A percentile compares a stretch with the other conserved stretches of the same genome.
These are phyloP conservation scores for Dipus sagitta DNA, from an alignment of 2,797 vertebrate genomes.

Conservation along the genomic window DNA sequence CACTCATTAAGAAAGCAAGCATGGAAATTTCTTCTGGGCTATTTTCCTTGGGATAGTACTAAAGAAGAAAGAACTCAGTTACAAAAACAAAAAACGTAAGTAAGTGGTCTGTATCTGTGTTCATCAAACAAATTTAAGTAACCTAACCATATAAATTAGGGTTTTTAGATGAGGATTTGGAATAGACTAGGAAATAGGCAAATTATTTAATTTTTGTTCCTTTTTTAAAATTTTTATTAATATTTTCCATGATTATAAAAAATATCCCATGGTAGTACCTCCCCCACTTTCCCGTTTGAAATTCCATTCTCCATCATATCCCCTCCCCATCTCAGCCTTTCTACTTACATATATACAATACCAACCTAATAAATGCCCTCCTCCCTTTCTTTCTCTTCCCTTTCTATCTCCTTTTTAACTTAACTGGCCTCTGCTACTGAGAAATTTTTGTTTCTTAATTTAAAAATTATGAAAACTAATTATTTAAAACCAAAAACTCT, in stretches of 20 bases:
- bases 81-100: constrained; percentile 94
- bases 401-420: no score
- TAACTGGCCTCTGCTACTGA: no score
- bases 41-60: constrained; percentile 95
- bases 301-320: no score
- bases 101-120: constrained; percentile 36
- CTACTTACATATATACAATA: no score
- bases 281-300: no score
- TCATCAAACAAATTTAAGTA: constrained; percentile 61
- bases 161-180: constrained; percentile 41
- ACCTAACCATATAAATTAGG: background rate
- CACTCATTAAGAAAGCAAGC: constrained; percentile 94
- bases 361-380: no score
- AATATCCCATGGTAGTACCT: no score
- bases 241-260: no score
- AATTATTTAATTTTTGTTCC: constrained; percentile 58
- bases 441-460: no score
- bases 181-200: constrained; percentile 14
- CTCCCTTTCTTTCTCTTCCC: no score
- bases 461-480: constrained; percentile 58
- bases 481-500: constrained; percentile 56
- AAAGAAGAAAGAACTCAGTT: constrained; percentile 94
- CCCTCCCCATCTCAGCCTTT: no score
- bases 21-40: constrained; percentile 97
- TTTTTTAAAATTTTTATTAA: no score